Conservation (phyloP, 2,888 invertebrate genomes). For the Andrena marginata region DNA sequence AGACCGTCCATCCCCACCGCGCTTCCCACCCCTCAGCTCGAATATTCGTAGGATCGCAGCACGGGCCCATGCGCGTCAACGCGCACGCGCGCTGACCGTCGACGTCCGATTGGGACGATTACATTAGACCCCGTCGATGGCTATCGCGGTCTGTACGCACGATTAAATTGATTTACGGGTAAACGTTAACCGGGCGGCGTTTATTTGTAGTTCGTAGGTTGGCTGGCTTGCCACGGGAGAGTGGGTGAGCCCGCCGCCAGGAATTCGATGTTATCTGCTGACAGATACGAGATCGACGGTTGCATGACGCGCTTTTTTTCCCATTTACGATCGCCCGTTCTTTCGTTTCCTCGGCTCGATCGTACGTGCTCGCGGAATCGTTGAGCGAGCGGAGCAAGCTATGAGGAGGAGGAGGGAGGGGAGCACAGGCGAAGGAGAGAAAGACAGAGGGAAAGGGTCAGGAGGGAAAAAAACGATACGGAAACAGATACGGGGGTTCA, state of each 20-base stretch:
- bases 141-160: constrained; percentile 74
- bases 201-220: constrained; percentile 67
- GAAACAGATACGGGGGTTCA: constrained; percentile 5
- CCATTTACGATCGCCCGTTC: constrained; percentile 38
- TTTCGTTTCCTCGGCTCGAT: constrained; percentile 52
- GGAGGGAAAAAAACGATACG: constrained; percentile 6
- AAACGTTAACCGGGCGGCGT: constrained; percentile 72
- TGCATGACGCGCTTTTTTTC: constrained; percentile 68
- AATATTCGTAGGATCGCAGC: no score
- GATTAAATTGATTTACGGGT: constrained; percentile 80
- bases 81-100: background rate
- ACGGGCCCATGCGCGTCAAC: background rate
- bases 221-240: constrained; percentile 40
- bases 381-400: background rate
- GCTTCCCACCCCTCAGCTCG: no score
- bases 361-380: constrained; percentile 52
- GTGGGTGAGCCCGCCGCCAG: constrained; percentile 71
- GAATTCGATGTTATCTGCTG: constrained; percentile 76
- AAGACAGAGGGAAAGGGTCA: background rate
- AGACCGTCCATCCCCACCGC: no score
- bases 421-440: background rate
- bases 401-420: background rate
- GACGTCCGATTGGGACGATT: constrained; percentile 70
- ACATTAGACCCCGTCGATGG: constrained; percentile 70
- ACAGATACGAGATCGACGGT: constrained; percentile 76